These are phyloP conservation scores for Paraplagusia blochii DNA, from an alignment of 2,113 vertebrate species.

Conservation along the genomic window DNA sequence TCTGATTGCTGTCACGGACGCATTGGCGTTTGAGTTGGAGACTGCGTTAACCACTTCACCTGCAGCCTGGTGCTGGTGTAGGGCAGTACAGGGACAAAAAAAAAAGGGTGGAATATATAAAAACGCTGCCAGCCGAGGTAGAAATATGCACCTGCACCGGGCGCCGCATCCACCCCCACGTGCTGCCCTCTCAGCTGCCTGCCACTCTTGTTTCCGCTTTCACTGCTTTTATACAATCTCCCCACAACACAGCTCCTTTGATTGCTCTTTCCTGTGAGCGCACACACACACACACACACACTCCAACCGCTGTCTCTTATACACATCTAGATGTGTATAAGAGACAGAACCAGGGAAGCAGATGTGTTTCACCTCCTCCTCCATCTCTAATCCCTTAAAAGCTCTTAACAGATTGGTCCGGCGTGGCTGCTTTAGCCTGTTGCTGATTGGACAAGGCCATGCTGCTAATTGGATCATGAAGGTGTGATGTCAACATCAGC, in stretches of 20 bases:
- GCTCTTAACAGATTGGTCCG: slow-evolving; percentile 99
- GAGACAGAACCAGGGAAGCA: no score
- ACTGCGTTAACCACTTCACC: slow-evolving; percentile 31
- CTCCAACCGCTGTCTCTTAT: no score
- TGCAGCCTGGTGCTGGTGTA: slow-evolving; percentile 16
- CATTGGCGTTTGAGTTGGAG: slow-evolving; percentile 22
- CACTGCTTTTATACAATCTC: slow-evolving; percentile 50
- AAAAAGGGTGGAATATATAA: slow-evolving; percentile 45
- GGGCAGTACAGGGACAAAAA: no score
- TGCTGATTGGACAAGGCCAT: slow-evolving; percentile 85
- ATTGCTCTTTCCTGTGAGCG: slow-evolving; percentile 53
- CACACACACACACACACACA: slow-evolving; percentile 21
- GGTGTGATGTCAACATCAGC: slow-evolving; percentile 92
- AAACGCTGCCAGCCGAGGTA: slow-evolving; percentile 51
- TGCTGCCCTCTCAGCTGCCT: slow-evolving; percentile 65
- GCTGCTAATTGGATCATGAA: slow-evolving; percentile 99
- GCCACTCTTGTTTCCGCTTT: slow-evolving; percentile 57
- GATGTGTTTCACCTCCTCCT: slow-evolving; percentile 75
- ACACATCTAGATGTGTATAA: no score
- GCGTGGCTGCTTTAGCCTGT: slow-evolving; percentile 71
- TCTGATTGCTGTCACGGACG: slow-evolving; percentile 35
- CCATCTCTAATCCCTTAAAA: slow-evolving; percentile 98
- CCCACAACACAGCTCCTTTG: slow-evolving; percentile 51
- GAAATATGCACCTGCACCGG: slow-evolving; percentile 67
- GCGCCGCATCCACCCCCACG: slow-evolving; percentile 51